Percentiles rank a stretch among this genome's conserved stretches.
Conservation (phyloP, 2,888 invertebrate genomes). For the Aromia moschata region DNA sequence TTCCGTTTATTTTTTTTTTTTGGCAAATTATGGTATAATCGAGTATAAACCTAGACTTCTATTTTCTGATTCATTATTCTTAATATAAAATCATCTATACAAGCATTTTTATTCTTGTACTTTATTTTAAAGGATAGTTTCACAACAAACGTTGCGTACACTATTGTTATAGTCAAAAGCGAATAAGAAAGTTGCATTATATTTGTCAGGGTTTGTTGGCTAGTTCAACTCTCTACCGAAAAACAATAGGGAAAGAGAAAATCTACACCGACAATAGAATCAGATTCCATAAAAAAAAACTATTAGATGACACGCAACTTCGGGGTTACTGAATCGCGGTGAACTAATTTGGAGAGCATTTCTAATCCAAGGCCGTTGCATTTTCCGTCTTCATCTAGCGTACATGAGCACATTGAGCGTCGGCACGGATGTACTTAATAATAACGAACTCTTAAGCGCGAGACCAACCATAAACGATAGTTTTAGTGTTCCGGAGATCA, state of each 20-base stretch:
- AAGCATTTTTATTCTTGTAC: too few species aligned
- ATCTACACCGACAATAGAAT: constrained; percentile 28
- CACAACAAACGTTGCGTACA: too few species aligned
- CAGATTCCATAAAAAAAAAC: constrained; percentile 25
- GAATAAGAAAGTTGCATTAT: constrained; percentile 16
- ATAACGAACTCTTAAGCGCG: constrained; percentile 21
- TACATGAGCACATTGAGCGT: neutral
- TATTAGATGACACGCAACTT: constrained; percentile 5
- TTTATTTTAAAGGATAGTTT: too few species aligned
- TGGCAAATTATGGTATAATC: too few species aligned
- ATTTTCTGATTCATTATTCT: too few species aligned
- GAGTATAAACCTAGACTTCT: too few species aligned
- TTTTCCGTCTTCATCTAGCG: neutral
- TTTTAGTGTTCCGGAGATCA: constrained; percentile 18
- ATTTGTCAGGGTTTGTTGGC: constrained; percentile 31
- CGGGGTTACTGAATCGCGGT: constrained; percentile 20
- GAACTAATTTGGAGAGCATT: constrained; percentile 19
- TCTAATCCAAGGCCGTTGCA: constrained; percentile 17
- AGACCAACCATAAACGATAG: constrained; percentile 32
- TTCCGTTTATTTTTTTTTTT: too few species aligned
- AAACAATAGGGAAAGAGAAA: constrained; percentile 51
- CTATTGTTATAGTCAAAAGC: constrained; percentile 9
- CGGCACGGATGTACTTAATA: neutral
- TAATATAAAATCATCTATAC: too few species aligned
- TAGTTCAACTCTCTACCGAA: constrained; percentile 50